These are phyloP conservation scores for Crocidura indochinensis DNA, from an alignment of 2,797 vertebrate genomes.

Conservation along the genomic window DNA sequence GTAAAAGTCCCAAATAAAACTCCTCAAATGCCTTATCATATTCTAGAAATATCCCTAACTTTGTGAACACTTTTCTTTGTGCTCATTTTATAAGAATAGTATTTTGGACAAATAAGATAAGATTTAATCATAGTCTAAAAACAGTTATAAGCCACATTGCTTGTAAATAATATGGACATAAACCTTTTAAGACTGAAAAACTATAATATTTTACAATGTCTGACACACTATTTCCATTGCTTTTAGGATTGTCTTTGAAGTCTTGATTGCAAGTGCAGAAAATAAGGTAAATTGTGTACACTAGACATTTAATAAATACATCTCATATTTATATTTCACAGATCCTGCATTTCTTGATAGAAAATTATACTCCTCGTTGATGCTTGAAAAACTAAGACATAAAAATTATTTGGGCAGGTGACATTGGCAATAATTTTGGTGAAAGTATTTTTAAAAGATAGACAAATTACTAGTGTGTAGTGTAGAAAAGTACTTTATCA, in stretches of 20 bases:
- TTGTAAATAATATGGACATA: constrained; percentile 63
- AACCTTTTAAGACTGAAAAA: constrained; percentile 51
- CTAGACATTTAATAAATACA: constrained; percentile 67
- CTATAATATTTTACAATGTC: constrained; percentile 61
- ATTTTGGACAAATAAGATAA: constrained; percentile 58
- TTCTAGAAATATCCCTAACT: constrained; percentile 18
- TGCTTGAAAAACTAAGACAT: constrained; percentile 70
- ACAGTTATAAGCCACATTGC: constrained; percentile 68
- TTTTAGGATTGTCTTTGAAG: constrained; percentile 78
- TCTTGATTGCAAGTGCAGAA: constrained; percentile 68
- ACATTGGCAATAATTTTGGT: constrained; percentile 29
- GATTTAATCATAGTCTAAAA: constrained; percentile 55
- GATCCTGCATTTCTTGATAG: constrained; percentile 70
- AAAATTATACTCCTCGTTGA: constrained; percentile 66
- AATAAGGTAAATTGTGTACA: constrained; percentile 72
- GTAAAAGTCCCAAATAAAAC: constrained; percentile 23
- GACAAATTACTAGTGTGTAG: constrained; percentile 59
- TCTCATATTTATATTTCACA: constrained; percentile 74
- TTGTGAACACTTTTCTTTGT: constrained; percentile 58
- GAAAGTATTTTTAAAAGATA: constrained; percentile 62
- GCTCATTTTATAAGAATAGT: constrained; percentile 52
- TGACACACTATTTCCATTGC: constrained; percentile 68
- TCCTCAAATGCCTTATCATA: constrained; percentile 63
- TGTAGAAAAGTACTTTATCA: constrained; percentile 65
- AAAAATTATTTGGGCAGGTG: constrained; percentile 26